Conservation (phyloP, 2,888 invertebrate genomes). For the Linnaemya vulpina region DNA sequence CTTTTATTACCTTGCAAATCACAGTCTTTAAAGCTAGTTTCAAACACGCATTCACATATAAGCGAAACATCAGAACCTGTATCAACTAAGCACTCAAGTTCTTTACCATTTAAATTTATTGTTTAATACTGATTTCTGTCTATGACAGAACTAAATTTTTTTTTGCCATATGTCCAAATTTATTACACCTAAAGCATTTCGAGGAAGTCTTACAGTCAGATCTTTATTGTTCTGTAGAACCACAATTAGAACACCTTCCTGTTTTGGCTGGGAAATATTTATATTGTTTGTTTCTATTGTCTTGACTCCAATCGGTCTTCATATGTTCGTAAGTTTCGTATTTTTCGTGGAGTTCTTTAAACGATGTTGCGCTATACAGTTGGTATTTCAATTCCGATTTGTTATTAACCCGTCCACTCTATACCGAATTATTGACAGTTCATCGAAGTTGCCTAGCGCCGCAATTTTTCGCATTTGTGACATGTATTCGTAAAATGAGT, state of each 20-base stretch:
- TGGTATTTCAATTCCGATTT: conserved; percentile 31
- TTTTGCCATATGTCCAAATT: conserved; percentile 5
- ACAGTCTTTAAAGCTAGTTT: neutral
- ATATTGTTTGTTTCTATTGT: conserved; percentile 20
- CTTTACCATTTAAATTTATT: neutral
- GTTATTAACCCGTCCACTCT: conserved; percentile 25
- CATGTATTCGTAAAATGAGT: conserved; percentile 33
- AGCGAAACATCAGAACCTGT: conserved; percentile 39
- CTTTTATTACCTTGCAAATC: neutral
- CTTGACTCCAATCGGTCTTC: neutral
- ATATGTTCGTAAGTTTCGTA: conserved; percentile 34
- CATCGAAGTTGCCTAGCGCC: conserved; percentile 12
- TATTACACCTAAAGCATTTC: conserved; percentile 23
- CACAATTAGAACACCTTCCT: conserved; percentile 44
- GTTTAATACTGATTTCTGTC: conserved; percentile 5
- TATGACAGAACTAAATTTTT: neutral
- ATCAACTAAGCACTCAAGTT: too few species aligned
- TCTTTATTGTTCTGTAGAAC: conserved; percentile 27
- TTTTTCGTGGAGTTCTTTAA: too few species aligned
- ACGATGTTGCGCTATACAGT: conserved; percentile 38
- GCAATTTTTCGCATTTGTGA: conserved; percentile 23
- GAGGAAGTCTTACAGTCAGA: conserved; percentile 24
- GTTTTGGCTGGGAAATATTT: neutral
- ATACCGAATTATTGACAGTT: conserved; percentile 17
- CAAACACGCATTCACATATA: neutral